A percentile compares a stretch with the other conserved stretches of the same genome.
Evolutionary conservation across 92 coral and sea anemone species (phyloP).

Genomic region (Zoanthus solanderi): DNA sequence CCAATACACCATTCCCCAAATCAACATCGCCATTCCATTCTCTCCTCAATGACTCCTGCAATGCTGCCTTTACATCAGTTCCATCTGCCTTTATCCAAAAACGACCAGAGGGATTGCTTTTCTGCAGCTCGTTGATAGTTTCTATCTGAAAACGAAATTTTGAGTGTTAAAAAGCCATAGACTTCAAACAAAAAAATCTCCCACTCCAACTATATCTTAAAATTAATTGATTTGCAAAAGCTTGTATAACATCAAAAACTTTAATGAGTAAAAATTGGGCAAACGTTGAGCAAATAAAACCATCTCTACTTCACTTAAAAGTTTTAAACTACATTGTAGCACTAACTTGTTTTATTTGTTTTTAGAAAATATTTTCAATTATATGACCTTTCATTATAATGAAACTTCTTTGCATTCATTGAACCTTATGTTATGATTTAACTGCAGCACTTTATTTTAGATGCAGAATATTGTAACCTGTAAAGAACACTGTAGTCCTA

Average conservation of each 20-base stretch:
- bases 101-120: slow-evolving; percentile 16
- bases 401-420: not conserved
- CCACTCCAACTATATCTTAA: not conserved
- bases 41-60: slow-evolving; percentile 30
- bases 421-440: not conserved
- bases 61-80: slow-evolving; percentile 44
- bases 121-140: slow-evolving; percentile 16
- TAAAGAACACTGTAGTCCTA: not conserved
- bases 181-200: not conserved
- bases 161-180: not conserved
- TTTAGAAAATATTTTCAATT: not conserved
- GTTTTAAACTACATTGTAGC: not conserved
- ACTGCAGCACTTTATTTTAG: slow-evolving; percentile 5
- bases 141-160: slow-evolving; percentile 12
- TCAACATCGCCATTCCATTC: slow-evolving; percentile 47
- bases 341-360: not conserved
- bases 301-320: not conserved
- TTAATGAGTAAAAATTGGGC: not conserved
- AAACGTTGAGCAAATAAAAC: not conserved
- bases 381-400: slow-evolving; percentile 3
- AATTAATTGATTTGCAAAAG: slow-evolving; percentile 1
- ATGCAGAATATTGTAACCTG: not conserved
- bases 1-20: slow-evolving; percentile 31
- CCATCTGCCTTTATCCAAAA: slow-evolving; percentile 48
- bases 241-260: not conserved